Evolutionary conservation across 1,140 invertebrate genomes (phyloP).

Genomic region (Physella acuta): DNA sequence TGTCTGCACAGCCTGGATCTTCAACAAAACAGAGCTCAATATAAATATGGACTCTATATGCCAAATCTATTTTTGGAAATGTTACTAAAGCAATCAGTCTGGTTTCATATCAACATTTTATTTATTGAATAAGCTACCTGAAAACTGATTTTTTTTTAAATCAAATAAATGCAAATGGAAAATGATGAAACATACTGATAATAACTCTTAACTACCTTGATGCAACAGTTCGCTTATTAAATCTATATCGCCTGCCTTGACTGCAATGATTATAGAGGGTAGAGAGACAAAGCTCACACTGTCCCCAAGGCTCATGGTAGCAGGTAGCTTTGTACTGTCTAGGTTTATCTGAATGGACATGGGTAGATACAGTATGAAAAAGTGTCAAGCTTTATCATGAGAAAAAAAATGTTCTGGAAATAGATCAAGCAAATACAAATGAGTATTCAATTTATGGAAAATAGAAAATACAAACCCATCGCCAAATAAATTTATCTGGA

Average conservation of each 20-base stretch:
- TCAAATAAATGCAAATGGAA: no score
- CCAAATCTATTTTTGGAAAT: no score
- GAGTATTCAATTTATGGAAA: no score
- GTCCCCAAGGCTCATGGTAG: constrained; percentile 45
- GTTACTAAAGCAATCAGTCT: no score
- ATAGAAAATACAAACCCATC: constrained; percentile 40
- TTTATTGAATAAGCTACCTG: no score
- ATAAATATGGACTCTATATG: no score
- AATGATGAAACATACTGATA: no score
- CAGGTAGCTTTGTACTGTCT: constrained; percentile 46
- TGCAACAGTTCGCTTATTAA: constrained; percentile 43
- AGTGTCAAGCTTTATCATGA: neutral
- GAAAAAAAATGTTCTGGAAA: no score
- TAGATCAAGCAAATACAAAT: no score
- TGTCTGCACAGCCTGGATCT: constrained; percentile 48
- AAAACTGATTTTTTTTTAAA: no score
- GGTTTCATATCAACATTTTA: no score
- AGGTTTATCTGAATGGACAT: constrained; percentile 33
- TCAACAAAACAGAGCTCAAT: constrained; percentile 14
- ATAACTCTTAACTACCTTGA: constrained; percentile 50
- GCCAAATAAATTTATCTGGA: constrained; percentile 60
- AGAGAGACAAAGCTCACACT: constrained; percentile 48
- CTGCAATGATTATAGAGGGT: constrained; percentile 52
- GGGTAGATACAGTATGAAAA: neutral
- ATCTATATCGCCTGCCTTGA: constrained; percentile 50